Conservation (phyloP, 92 coral and sea anemone genomes). For the Porites lobata region DNA sequence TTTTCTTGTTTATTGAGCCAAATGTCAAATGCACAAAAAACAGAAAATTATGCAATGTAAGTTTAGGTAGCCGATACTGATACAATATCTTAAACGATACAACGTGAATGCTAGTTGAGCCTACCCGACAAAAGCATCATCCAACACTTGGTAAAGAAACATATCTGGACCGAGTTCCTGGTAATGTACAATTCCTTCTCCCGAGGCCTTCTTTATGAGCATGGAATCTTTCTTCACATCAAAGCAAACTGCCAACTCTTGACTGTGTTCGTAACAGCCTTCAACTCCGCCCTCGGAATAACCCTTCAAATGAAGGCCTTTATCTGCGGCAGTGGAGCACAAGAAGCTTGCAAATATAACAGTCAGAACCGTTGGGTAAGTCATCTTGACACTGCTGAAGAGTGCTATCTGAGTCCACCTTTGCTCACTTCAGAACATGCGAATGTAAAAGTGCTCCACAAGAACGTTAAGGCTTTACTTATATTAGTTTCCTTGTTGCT, state of each 20-base stretch:
- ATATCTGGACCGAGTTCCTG: constrained; percentile 9
- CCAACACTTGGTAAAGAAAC: constrained; percentile 29
- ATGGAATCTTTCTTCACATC: constrained; percentile 24
- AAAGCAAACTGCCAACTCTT: constrained; percentile 35
- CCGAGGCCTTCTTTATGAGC: constrained; percentile 7
- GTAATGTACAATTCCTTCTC: constrained; percentile 29
- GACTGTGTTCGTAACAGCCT: constrained; percentile 28
- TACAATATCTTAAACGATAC: neutral
- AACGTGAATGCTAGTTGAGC: neutral
- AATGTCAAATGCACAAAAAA: too few species aligned
- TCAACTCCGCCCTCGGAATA: constrained; percentile 18
- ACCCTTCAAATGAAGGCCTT: constrained; percentile 26
- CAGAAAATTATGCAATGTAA: too few species aligned
- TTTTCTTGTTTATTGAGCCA: too few species aligned
- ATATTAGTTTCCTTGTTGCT: neutral
- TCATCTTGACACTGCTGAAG: neutral
- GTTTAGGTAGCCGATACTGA: too few species aligned
- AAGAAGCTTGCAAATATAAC: neutral
- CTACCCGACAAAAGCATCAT: constrained; percentile 33
- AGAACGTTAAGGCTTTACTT: neutral
- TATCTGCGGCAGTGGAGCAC: neutral
- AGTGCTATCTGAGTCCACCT: neutral
- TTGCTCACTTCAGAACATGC: neutral
- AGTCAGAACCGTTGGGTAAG: neutral
- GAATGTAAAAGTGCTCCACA: neutral